Evolutionary conservation across 2,888 invertebrate genomes (phyloP).

Genomic region (Thereva unica): DNA sequence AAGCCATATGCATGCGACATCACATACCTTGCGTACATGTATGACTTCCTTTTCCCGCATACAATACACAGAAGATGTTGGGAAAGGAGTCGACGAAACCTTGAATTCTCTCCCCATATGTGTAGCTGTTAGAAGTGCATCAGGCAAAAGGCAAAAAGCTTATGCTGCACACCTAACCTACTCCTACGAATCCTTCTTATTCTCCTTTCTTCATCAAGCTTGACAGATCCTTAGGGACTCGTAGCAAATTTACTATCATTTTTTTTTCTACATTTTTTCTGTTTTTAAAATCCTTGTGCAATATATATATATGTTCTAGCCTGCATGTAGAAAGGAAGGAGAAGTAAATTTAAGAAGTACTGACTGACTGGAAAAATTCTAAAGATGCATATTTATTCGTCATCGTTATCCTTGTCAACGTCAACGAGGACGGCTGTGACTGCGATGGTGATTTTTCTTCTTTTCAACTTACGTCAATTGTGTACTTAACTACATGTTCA

Average conservation of each 20-base stretch:
- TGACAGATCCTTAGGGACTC: constrained; percentile 40
- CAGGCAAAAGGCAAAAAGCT: constrained; percentile 31
- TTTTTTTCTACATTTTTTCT: constrained; percentile 17
- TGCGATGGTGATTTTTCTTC: constrained; percentile 18
- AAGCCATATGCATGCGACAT: no score
- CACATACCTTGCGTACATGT: no score
- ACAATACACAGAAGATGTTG: no score
- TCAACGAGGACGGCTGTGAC: constrained; percentile 31
- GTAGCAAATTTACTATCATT: constrained; percentile 42
- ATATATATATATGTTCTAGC: not conserved
- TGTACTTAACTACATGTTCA: constrained; percentile 43
- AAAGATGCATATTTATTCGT: constrained; percentile 43
- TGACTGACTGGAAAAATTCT: constrained; percentile 35
- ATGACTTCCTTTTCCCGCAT: no score
- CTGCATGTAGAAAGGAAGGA: not conserved
- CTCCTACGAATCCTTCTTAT: constrained; percentile 31
- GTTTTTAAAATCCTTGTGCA: constrained; percentile 29
- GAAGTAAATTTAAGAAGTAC: constrained; percentile 40
- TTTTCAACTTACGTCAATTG: constrained; percentile 43
- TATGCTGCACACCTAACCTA: constrained; percentile 31
- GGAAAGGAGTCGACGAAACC: constrained; percentile 26
- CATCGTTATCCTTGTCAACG: constrained; percentile 37
- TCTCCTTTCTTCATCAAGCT: not conserved
- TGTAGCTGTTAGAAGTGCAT: constrained; percentile 12
- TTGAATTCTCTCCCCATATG: constrained; percentile 32